phyloP scores from a whole-genome alignment of 2,113 vertebrate species.

The Eira barbara region DNA sequence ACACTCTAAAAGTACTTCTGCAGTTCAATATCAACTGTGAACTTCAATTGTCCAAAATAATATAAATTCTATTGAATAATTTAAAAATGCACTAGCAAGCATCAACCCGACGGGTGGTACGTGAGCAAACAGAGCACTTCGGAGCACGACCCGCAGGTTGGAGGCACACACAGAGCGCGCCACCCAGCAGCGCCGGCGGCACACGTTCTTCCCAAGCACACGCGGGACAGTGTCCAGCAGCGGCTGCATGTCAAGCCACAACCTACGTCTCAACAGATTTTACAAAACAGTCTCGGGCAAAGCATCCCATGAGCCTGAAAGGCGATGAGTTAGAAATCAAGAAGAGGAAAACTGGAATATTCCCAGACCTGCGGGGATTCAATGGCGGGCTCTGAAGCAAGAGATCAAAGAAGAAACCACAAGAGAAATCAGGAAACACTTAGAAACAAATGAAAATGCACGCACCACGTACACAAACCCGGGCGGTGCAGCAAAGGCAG shows the following conservation, averaged over 20 bases:
- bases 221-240: background rate
- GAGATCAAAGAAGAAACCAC: background rate
- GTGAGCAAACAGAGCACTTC: background rate
- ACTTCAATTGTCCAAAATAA: background rate
- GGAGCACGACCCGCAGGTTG: too few relatives aligned
- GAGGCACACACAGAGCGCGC: background rate
- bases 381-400: background rate
- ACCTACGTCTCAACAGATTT: too few relatives aligned
- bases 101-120: background rate
- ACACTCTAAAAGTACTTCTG: background rate
- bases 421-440: background rate
- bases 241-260: background rate
- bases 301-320: background rate
- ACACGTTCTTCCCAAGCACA: background rate
- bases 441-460: background rate
- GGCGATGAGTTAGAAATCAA: background rate
- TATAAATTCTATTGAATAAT: background rate
- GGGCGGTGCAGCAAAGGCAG: rapidly evolving
- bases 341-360: background rate
- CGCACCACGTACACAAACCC: too few relatives aligned
- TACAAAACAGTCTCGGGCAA: too few relatives aligned
- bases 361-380: background rate
- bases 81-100: background rate
- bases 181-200: too few relatives aligned
- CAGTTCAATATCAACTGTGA: background rate